phyloP scores from a whole-genome alignment of 2,888 invertebrate species.

The Rotaria magnacalcarata region DNA sequence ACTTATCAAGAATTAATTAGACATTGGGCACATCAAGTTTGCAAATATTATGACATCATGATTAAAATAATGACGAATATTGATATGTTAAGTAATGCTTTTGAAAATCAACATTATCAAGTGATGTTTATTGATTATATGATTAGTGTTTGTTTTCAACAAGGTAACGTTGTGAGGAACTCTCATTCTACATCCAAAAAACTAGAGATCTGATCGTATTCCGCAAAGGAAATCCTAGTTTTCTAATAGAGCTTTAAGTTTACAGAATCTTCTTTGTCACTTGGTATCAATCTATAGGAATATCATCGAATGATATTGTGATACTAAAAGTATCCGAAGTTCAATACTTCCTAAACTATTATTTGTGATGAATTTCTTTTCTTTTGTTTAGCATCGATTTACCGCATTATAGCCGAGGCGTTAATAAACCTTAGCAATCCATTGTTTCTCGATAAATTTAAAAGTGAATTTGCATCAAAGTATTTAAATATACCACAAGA shows the following conservation, averaged over 20 bases:
- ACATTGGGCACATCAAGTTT: neutral
- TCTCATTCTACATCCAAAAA: too few relatives aligned
- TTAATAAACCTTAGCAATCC: neutral
- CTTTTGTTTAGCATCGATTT: neutral
- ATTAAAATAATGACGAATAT: slow-evolving; percentile 3
- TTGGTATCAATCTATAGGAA: too few relatives aligned
- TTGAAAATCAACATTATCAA: neutral
- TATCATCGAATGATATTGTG: too few relatives aligned
- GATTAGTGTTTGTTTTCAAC: neutral
- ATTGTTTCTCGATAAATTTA: neutral
- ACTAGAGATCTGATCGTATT: too few relatives aligned
- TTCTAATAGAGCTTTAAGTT: too few relatives aligned
- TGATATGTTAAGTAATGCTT: neutral
- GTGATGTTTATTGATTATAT: neutral
- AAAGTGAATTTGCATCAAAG: neutral
- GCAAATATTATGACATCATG: neutral
- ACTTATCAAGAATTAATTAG: neutral
- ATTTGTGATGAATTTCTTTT: neutral
- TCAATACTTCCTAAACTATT: too few relatives aligned
- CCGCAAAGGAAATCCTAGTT: too few relatives aligned
- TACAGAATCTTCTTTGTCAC: too few relatives aligned
- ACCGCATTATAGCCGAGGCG: neutral
- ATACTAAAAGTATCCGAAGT: too few relatives aligned
- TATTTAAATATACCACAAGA: neutral
- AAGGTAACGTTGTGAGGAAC: neutral